Base-by-base conservation (phyloP, 2,888 invertebrate species). In the Himalopsyche kuldschensis region DNA sequence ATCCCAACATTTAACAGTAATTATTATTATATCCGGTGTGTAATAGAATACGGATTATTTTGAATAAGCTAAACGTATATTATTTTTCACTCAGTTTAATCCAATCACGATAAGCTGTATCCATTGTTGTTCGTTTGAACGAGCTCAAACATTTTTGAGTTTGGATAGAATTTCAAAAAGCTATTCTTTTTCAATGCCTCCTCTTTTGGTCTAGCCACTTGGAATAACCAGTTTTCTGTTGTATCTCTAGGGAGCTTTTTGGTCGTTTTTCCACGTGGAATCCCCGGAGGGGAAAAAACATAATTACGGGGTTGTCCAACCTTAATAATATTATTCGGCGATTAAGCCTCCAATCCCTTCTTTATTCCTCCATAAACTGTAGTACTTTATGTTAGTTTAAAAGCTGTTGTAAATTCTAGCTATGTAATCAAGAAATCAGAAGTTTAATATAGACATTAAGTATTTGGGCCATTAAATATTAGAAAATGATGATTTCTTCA, bases 141-240 rank as follows among this genome's bases (percentile, higher is more conserved):
- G 11, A 15, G 15, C 41, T 41, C 41, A 41, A 41, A 41, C 15
- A 15, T 41, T 41, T 41, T 15, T 5, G 15, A 41, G 41, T 41
- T 41, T 30, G 27, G 27, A 69, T 27, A 69, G 11, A 69, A 69
- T 27, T 69, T 69, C 15, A 30, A 30, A 69, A 69, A 69, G 15
- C 11, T 27, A 69, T 69, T 27, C 69, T 30, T 69, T 69, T 69
- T 69, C 27, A 27, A 69, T n/a, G 69, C 69, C 69, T 69, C 30
- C 27, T 69, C 27, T 69, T 69, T 27, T 69, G 69, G 30, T 69
- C 69, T 69, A 69, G 69, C 27, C 69, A 11, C 27, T 69, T 82
- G 41, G 78, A 82, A 69, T 69, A 84, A 84, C 84, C 84, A 81
- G 84, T 84, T 83, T 80, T 63, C 55, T 79, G 79, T 78, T 81